Base-by-base conservation (phyloP, 2,888 invertebrate genomes). In the Eremobia ochroleuca region DNA sequence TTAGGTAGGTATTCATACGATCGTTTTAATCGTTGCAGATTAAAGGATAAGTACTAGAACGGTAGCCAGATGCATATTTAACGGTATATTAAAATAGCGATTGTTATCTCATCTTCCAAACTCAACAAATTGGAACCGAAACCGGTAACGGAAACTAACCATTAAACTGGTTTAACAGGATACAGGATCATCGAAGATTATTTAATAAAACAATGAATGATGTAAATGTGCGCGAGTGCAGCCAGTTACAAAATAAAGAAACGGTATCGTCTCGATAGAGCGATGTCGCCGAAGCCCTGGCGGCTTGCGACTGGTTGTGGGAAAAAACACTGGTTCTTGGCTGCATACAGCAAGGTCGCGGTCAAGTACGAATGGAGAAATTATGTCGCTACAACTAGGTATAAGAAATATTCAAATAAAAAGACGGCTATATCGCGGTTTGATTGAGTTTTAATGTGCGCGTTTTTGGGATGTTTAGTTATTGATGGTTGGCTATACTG, bases 301-400 rank as follows among this genome's bases (percentile, higher is more conserved):
- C n/a, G n/a, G n/a, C n/a, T n/a, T n/a, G 73, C 62, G 77, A 73
- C 84, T 66, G 76, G 84, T 86, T 55, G 76, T 66, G 66, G 61
- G 61, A 72, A 81, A 79, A 85, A 82, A 74, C 80, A 73, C 69
- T 73, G 46, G 79, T 74, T 67, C 65, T 52, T 52, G 46, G 59
- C 64, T 85, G 76, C 79, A 79, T 68, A 65, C 28, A 65, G 75
- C 90, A 91, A 92, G 92, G 90, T 89, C 90, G 88, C 87, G 88
- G 89, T 90, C 90, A 90, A 90, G 84, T 87, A 71, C 85, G 75
- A 64, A 58, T 71, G 61, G 78, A 82, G 81, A 85, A 88, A 83
- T 81, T 72, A 72, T 70, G 73, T 70, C 72, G 74, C 52, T 82
- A 58, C 64, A 59, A 76, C 68, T 72, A 68, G n/a, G 18, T 68